Conservation (phyloP, 2,797 vertebrate genomes). For the Rousettus madagascariensis region DNA sequence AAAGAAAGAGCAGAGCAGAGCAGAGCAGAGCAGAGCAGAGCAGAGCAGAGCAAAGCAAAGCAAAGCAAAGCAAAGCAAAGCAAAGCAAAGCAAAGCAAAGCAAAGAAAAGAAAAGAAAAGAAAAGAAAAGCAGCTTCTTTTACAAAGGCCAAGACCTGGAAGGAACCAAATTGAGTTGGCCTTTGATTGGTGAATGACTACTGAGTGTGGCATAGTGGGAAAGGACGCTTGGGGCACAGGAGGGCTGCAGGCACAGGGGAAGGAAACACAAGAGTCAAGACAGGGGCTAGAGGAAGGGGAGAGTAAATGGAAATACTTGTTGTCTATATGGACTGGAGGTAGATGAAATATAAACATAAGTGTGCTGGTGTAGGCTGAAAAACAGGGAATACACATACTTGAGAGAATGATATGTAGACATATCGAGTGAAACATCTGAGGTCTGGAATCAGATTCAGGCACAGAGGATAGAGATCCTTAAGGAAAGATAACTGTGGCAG, state of each 20-base stretch:
- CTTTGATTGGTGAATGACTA: background rate
- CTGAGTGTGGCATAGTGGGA: background rate
- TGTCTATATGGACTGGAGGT: background rate
- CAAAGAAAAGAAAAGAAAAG: too few relatives aligned
- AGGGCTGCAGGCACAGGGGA: background rate
- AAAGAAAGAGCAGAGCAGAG: too few relatives aligned
- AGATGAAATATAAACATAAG: background rate
- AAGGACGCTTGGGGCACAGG: background rate
- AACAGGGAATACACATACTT: background rate
- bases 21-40: too few relatives aligned
- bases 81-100: too few relatives aligned
- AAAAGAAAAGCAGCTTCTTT: background rate
- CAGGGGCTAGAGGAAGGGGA: background rate
- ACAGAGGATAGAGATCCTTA: background rate
- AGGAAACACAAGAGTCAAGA: too few relatives aligned
- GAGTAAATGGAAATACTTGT: background rate
- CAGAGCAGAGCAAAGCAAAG: too few relatives aligned
- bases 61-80: rapidly evolving
- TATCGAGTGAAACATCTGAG: background rate
- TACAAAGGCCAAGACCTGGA: background rate
- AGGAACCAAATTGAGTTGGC: background rate
- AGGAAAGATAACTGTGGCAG: background rate
- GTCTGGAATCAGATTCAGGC: background rate
- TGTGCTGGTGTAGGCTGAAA: background rate
- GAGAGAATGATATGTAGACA: background rate